phyloP scores from a whole-genome alignment of 1,140 invertebrate genomes.

The Trachymyrmex septentrionalis region DNA sequence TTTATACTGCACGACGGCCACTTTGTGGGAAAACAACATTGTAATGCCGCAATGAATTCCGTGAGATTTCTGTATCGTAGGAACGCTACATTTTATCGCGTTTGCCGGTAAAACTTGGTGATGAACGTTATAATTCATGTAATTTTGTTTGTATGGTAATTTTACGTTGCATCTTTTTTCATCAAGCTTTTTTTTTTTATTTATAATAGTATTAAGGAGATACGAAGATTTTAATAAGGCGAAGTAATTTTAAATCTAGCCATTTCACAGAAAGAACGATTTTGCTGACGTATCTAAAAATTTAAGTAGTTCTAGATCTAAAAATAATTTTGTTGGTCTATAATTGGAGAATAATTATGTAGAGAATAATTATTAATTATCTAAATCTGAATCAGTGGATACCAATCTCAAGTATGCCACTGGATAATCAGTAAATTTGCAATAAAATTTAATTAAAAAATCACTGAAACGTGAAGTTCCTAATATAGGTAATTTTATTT shows the following conservation, averaged over 20 bases:
- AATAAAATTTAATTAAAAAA: no score
- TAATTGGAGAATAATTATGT: no score
- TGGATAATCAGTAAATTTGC: no score
- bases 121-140: neutral
- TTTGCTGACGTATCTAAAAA: no score
- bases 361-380: no score
- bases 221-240: neutral
- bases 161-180: neutral
- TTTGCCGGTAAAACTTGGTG: constrained; percentile 1
- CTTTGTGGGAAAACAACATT: constrained; percentile 46
- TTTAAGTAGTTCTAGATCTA: no score
- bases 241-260: neutral
- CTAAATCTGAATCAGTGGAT: no score
- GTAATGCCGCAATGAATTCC: neutral
- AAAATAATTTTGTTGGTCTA: no score
- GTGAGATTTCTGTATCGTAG: constrained; percentile 6
- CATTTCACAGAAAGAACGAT: neutral
- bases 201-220: neutral
- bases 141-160: neutral
- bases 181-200: neutral
- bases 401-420: no score
- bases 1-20: constrained; percentile 32
- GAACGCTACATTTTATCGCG: neutral
- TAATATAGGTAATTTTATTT: no score
- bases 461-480: no score